Base-by-base conservation (phyloP, 2,797 vertebrate species). In the Anguilla pacifica region DNA sequence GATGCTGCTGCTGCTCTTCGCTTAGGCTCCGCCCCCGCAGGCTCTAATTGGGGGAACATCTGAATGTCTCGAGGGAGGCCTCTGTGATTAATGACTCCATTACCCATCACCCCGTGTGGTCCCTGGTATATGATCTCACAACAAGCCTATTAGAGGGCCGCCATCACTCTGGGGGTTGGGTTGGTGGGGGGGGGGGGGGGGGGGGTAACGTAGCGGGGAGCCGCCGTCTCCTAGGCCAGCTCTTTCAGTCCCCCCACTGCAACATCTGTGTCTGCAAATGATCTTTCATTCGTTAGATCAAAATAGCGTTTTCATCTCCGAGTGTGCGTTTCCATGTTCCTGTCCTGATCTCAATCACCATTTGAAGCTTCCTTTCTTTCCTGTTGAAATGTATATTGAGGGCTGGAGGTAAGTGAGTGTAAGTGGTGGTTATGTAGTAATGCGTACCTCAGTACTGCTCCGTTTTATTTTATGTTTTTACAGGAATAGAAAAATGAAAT, bases 21-120 rank as follows among this genome's bases (percentile, higher is more conserved):
- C 9, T 77, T 25, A 31, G n/a, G 17, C 43, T 51, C 84, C 43
- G n/a, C 70, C 94, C 94, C 93, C 0, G 92, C 31, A 93, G 94
- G 92, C 91, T 91, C 83, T 91, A 87, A 51, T 94, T 95, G 94
- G 95, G 55, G 94, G 93, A 96, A 95, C 95, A 95, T 95, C 93
- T 95, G 94, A 95, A 94, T 93, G 94, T 96, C 94, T 94, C 94
- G 92, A 94, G 94, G 95, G 95, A 95, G 94, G 95, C 94, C 94
- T 94, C 89, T 91, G 95, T 96, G 96, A 96, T 96, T 96, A 96
- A 96, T 96, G 94, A 95, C 95, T 96, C 94, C 94, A 95, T 96
- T 96, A 96, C 95, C 95, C 95, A 95, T 94, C 94, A 95, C 94
- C 95, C 95, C 95, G 94, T 96, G 95, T 94, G 94, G 95, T 95